These are phyloP conservation scores for Podarcis cretensis DNA, from an alignment of 2,113 vertebrate species.

Conservation along the genomic window DNA sequence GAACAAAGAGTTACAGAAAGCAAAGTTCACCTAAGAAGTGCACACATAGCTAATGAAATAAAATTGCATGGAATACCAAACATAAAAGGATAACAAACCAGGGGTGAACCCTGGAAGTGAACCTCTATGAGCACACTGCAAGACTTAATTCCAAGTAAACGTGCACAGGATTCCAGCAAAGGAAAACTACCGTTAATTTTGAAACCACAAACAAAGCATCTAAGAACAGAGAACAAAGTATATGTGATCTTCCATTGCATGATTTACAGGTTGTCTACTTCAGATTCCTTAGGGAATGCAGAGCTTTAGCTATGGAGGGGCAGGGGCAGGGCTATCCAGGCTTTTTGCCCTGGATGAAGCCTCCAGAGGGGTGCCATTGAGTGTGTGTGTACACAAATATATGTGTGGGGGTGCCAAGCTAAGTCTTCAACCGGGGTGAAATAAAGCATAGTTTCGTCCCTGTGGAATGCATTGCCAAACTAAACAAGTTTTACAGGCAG, in stretches of 20 bases:
- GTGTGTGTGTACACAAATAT: no score
- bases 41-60: background rate
- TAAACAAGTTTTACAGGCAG: background rate
- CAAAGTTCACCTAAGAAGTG: background rate
- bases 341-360: no score
- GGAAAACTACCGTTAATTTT: background rate
- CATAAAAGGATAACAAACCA: background rate
- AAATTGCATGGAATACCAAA: background rate
- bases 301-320: no score
- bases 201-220: background rate
- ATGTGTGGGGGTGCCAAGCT: no score
- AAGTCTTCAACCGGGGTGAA: no score
- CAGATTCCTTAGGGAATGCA: background rate
- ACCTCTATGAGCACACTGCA: background rate
- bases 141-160: no score
- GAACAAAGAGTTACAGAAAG: background rate
- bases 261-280: background rate
- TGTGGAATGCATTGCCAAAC: background rate
- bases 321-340: no score
- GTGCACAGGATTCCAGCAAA: background rate
- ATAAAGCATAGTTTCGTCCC: no score
- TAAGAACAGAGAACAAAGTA: background rate
- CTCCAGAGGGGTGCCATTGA: no score
- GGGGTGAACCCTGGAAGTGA: background rate
- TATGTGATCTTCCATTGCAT: background rate